Evolutionary conservation across 2,888 invertebrate genomes (phyloP).

Genomic region (Cerceris rybyensis): DNA sequence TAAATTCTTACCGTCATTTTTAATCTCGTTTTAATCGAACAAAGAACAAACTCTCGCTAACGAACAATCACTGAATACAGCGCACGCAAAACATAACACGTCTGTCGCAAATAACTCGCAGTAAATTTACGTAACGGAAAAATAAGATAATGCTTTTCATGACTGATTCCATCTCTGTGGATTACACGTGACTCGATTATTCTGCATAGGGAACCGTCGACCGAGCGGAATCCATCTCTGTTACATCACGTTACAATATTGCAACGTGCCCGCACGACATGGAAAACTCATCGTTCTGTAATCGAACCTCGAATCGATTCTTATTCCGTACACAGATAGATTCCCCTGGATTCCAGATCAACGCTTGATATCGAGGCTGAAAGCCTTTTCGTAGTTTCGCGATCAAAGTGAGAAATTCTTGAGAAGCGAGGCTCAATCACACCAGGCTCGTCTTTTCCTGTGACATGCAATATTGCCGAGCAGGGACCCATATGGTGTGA

Average conservation of each 20-base stretch:
- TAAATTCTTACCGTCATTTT: too few relatives aligned
- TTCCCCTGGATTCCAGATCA: conserved; percentile 14
- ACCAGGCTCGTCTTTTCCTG: conserved; percentile 34
- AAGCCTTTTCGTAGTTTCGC: conserved; percentile 41
- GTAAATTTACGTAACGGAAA: too few relatives aligned
- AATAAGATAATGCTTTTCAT: too few relatives aligned
- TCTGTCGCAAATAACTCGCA: too few relatives aligned
- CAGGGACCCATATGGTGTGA: conserved; percentile 2
- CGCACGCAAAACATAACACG: too few relatives aligned
- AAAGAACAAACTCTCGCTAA: too few relatives aligned
- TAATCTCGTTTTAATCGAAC: too few relatives aligned
- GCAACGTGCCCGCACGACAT: neutral
- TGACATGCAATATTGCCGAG: conserved; percentile 44
- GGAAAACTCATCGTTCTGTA: conserved; percentile 27
- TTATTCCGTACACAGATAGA: conserved; percentile 28
- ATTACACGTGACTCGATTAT: conserved; percentile 6
- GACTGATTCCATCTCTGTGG: neutral
- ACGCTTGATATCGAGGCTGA: conserved; percentile 11
- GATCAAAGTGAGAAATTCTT: conserved; percentile 55
- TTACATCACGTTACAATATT: neutral
- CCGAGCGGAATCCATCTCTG: neutral
- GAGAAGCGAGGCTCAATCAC: conserved; percentile 39
- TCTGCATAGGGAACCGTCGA: conserved; percentile 2
- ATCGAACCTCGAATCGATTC: conserved; percentile 19
- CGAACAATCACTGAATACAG: too few relatives aligned